Evolutionary conservation across 2,797 vertebrate genomes (phyloP), one percentile per base, ranked within the genome.

Genomic region (Lepus townsendii): DNA sequence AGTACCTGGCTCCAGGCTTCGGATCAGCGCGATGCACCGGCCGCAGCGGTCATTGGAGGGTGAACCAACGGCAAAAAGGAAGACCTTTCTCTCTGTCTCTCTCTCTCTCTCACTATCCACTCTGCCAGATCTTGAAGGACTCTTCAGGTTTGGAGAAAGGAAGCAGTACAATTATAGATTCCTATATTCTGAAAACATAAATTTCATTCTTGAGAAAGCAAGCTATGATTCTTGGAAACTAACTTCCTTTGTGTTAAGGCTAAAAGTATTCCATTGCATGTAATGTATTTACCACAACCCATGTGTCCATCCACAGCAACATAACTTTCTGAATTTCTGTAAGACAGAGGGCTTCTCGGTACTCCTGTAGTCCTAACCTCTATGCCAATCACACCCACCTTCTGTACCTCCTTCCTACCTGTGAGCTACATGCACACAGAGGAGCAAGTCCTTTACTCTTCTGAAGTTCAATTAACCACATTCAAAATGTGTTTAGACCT

Each of bases 361-460:
- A 80, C 20, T 75, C 17, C 16, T 47, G 27, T 3, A 19, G 32
- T n/a, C 54, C 27, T 93, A 7, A 17, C 4, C 14, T 80, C 3
- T 35, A 50, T 52, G 6, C n/a, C 27, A 62, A 27, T 68, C 22
- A 17, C 3, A 0, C 2, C 2, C 16, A 3, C 20, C 54, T 8
- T 26, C 35, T 26, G 3, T 1, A 26, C 7, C 0, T 11, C 3
- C 17, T 8, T 66, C 4, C n/a, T 30, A 4, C 3, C 5, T 54
- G 9, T 50, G 57, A 38, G 72, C 27, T 66, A 65, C 30, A n/a
- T 26, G 35, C 38, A 52, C 19, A 19, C 7, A 32, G 3, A 10
- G 6, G 13, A 68, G 17, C 30, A 26, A 77, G 8, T 0, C 0
- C 32, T 24, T 78, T 30, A 11, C 0, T 50, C 6, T 47, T 3